Base-by-base conservation (phyloP, 2,888 invertebrate species). In the Acanthosepion esculentum region DNA sequence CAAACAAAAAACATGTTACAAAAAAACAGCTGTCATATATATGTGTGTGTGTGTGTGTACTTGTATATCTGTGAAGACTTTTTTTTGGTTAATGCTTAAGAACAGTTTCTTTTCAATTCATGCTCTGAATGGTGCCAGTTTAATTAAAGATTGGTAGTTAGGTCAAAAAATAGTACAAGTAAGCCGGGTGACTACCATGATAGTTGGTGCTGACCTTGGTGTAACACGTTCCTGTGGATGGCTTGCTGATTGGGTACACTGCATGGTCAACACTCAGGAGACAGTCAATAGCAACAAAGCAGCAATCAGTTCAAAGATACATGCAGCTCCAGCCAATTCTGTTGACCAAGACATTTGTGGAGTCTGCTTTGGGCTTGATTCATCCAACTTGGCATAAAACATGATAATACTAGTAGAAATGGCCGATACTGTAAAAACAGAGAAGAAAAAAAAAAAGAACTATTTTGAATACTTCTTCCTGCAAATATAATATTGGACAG, bases 301-400 rank as follows among this genome's bases (percentile, higher is more conserved):
- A 48, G 95, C 95, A 20, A 94, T 94, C 20, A 96, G 93, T 94
- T 96, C 95, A 92, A 95, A 95, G 23, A 95, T 33, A 94, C 96
- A 95, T 15, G 96, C 95, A 26, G 95, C 59, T 23, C 94, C 95
- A 33, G 96, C 96, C 50, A 95, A 59, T 12, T 95, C 94, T 1
- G 96, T 95, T 41, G 96, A 96, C 96, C 96, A 96, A 26, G 95
- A 95, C 23, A 96, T 94, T 94, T 96, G 94, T 3, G 96, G 96
- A 18, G 94, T 95, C n/a, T 94, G 95, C 23, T 92, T 91, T 53
- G 95, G 94, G 94, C 95, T 95, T 3, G 95, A 95, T 92, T 95
- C 95, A 59, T 95, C 95, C 53, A 96, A 94, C 78, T 95, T 96
- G 50, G 95, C 95, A 95, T 96, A 96, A 92, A 96, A 96, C 95